These are phyloP conservation scores for Propithecus perrieri DNA, from an alignment of 2,797 vertebrate genomes.

Conservation along the genomic window DNA sequence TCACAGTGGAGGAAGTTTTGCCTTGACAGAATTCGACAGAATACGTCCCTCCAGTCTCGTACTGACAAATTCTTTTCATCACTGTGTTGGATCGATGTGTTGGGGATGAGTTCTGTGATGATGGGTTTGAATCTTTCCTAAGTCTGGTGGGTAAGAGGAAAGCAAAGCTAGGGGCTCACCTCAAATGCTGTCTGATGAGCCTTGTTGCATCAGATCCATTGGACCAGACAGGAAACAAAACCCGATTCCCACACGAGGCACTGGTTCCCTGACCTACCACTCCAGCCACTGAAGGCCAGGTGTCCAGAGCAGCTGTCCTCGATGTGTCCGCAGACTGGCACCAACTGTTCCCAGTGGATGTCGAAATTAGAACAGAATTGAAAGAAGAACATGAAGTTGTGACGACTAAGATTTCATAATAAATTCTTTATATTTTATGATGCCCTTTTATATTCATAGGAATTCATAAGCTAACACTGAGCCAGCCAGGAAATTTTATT, in stretches of 20 bases:
- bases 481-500: not conserved
- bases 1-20: accelerated
- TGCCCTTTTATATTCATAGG: not conserved
- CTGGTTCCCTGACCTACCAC: accelerated
- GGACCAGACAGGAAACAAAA: not conserved
- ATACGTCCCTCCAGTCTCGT: accelerated
- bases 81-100: not conserved
- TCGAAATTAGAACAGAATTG: not conserved
- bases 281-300: not conserved
- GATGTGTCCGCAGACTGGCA: accelerated
- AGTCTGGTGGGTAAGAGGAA: not conserved
- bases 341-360: accelerated
- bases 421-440: not conserved
- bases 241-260: accelerated
- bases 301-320: accelerated
- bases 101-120: not conserved
- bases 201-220: not conserved
- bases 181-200: accelerated
- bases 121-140: not conserved
- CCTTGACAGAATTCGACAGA: accelerated
- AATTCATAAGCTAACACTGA: accelerated
- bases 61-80: not conserved
- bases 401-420: accelerated
- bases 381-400: not conserved
- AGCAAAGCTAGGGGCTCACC: not conserved